These are phyloP conservation scores for Campylomormyrus numenius DNA, from an alignment of 2,113 vertebrate genomes.

Conservation along the genomic window DNA sequence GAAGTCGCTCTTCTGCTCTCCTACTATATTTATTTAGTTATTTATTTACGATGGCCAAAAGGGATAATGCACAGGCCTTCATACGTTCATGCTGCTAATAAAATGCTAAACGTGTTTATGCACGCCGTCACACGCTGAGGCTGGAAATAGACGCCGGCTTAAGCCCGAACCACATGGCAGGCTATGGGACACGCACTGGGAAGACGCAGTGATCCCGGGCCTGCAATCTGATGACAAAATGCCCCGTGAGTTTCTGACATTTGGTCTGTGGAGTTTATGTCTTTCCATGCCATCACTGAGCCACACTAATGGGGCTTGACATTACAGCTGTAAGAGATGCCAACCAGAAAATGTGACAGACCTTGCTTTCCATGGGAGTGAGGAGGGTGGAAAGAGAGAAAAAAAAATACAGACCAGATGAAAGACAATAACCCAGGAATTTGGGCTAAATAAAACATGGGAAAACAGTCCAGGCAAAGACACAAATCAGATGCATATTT, in stretches of 20 bases:
- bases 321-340: slow-evolving; percentile 45
- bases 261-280: slow-evolving; percentile 36
- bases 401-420: slow-evolving; percentile 11
- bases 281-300: slow-evolving; percentile 33
- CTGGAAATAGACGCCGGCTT: background rate
- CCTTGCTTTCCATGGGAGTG: slow-evolving; percentile 31
- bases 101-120: background rate
- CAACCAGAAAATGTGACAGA: slow-evolving; percentile 46
- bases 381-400: slow-evolving; percentile 15
- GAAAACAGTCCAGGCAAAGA: slow-evolving; percentile 32
- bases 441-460: slow-evolving; percentile 26
- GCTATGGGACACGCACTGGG: background rate
- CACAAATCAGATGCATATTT: slow-evolving; percentile 44
- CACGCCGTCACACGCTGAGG: background rate
- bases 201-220: background rate
- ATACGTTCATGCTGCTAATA: background rate
- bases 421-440: slow-evolving; percentile 16
- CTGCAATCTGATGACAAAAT: slow-evolving; percentile 36
- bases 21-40: background rate
- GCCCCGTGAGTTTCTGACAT: slow-evolving; percentile 38
- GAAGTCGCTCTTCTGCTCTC: background rate
- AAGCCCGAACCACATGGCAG: slow-evolving; percentile 9
- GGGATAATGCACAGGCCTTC: background rate
- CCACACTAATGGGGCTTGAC: slow-evolving; percentile 42
- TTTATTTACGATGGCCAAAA: background rate